These are phyloP conservation scores for Mesembrinibis cayennensis DNA, from an alignment of 2,113 vertebrate genomes.

Conservation along the genomic window DNA sequence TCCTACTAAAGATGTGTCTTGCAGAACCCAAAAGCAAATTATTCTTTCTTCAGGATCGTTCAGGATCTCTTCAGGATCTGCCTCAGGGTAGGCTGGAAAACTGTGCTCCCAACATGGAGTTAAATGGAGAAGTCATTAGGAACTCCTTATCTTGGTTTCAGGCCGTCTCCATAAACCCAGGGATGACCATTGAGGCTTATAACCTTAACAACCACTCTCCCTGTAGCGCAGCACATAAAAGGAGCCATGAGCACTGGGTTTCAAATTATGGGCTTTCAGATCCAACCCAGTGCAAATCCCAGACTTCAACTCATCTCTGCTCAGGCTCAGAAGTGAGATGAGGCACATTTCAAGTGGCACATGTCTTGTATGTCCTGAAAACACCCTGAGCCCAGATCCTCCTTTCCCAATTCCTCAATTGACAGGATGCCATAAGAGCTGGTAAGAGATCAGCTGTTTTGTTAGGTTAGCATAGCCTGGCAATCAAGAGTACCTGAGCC, in stretches of 20 bases:
- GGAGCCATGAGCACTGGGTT: neutral
- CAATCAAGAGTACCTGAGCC: neutral
- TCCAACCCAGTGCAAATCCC: neutral
- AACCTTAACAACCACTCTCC: neutral
- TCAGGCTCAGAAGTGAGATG: neutral
- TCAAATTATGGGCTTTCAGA: neutral
- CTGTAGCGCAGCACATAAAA: neutral
- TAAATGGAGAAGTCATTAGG: neutral
- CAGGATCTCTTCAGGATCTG: neutral
- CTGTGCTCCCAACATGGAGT: neutral
- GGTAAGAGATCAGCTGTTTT: neutral
- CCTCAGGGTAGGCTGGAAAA: neutral
- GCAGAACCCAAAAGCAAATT: neutral
- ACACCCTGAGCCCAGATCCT: neutral
- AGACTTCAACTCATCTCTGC: neutral
- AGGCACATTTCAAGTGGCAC: neutral
- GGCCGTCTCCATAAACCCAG: neutral
- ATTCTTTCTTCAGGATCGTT: neutral
- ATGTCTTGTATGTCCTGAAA: slow-evolving; percentile 23
- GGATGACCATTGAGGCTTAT: neutral
- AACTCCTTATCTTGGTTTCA: neutral
- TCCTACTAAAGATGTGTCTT: neutral
- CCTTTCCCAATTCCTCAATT: neutral
- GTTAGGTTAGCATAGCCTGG: neutral
- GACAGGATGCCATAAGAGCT: neutral